phyloP scores from a whole-genome alignment of 2,888 invertebrate genomes.

The Calameuta filiformis region DNA sequence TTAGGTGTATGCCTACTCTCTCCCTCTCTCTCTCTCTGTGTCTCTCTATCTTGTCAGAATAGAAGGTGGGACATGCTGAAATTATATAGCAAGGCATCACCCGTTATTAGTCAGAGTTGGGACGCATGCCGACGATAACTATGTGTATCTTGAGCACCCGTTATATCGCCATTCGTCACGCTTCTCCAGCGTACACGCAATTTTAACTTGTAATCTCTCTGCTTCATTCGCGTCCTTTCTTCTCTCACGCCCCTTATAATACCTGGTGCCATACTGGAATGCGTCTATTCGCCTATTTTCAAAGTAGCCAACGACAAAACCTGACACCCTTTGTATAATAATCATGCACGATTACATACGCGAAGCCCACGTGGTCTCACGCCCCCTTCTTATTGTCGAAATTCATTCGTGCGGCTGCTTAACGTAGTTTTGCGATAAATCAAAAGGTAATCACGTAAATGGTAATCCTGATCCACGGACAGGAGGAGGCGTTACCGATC shows the following conservation, averaged over 20 bases:
- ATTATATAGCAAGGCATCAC: conserved; percentile 46
- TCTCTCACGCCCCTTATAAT: background rate
- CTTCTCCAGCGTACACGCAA: conserved; percentile 35
- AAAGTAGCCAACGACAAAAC: background rate
- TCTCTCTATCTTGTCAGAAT: conserved; percentile 10
- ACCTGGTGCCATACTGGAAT: conserved; percentile 5
- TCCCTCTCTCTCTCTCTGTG: background rate
- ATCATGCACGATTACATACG: background rate
- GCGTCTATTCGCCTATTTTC: conserved; percentile 15
- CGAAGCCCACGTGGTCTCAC: background rate
- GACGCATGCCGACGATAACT: conserved; percentile 48
- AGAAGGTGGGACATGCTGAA: conserved; percentile 23
- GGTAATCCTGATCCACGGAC: conserved; percentile 10
- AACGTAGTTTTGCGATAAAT: conserved; percentile 10
- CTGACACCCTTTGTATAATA: background rate
- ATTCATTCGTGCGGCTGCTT: conserved; percentile 4
- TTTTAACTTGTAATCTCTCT: conserved; percentile 35
- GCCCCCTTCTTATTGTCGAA: background rate
- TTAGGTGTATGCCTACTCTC: background rate
- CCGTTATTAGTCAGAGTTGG: conserved; percentile 46
- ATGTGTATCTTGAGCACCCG: conserved; percentile 53
- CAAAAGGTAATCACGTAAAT: conserved; percentile 21
- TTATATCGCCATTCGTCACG: conserved; percentile 46
- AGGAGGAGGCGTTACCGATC: conserved; percentile 16
- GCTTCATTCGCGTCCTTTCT: background rate